phyloP scores from a whole-genome alignment of 2,888 invertebrate genomes.

The Mythimna impura region DNA sequence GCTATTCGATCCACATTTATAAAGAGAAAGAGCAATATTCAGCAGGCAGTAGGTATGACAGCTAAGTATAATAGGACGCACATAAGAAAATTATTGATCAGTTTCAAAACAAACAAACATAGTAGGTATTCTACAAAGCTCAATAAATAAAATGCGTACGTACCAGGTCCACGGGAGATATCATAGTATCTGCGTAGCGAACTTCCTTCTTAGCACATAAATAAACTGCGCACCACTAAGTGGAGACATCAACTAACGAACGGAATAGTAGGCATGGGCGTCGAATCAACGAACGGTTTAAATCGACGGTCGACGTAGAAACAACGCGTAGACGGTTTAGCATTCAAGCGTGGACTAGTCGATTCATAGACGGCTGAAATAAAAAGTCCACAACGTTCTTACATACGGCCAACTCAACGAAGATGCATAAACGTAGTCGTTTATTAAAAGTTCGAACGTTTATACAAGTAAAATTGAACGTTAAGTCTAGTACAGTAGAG shows the following conservation, averaged over 20 bases:
- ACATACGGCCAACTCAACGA: too few relatives aligned
- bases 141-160: slow-evolving; percentile 47
- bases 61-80: not conserved
- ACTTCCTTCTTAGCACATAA: slow-evolving; percentile 40
- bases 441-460: too few relatives aligned
- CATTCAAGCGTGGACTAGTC: too few relatives aligned
- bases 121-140: slow-evolving; percentile 2
- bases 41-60: not conserved
- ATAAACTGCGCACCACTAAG: slow-evolving; percentile 63
- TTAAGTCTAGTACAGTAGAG: too few relatives aligned
- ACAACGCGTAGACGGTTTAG: too few relatives aligned
- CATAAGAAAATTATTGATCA: slow-evolving; percentile 42
- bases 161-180: slow-evolving; percentile 69
- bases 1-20: not conserved
- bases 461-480: too few relatives aligned
- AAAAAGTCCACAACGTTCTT: too few relatives aligned
- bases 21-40: not conserved
- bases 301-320: too few relatives aligned
- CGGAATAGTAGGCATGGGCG: too few relatives aligned
- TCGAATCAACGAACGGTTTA: too few relatives aligned
- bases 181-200: slow-evolving; percentile 58
- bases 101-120: slow-evolving; percentile 19
- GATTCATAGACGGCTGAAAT: too few relatives aligned
- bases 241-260: slow-evolving; percentile 51
- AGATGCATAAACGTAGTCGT: too few relatives aligned